Conservation (phyloP, 2,113 vertebrate species). For the Anolis carolinensis region DNA sequence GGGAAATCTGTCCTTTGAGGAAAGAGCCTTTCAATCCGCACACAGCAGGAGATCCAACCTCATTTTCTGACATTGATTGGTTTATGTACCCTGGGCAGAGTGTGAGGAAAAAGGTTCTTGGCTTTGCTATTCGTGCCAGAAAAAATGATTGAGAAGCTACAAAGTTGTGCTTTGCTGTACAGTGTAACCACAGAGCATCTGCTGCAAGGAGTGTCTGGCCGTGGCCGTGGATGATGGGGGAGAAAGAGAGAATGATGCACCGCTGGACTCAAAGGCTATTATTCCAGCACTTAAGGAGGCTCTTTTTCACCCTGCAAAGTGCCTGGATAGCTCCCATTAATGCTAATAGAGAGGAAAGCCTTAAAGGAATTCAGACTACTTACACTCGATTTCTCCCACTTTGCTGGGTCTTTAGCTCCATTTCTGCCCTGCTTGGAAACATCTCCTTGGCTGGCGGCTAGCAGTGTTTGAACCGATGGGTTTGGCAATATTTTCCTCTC, state of each 20-base stretch:
- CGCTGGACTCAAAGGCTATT: neutral
- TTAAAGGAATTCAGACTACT: neutral
- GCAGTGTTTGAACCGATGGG: neutral
- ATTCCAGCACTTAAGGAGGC: neutral
- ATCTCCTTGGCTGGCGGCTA: neutral
- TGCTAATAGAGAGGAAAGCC: neutral
- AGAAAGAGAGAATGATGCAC: fast-evolving
- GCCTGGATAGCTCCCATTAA: neutral
- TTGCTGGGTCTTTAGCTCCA: neutral
- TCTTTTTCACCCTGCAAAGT: neutral
- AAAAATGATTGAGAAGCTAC: neutral
- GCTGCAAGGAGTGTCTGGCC: neutral
- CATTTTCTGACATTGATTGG: neutral
- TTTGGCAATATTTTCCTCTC: too few species aligned
- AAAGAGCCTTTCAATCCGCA: neutral
- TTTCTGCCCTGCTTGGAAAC: neutral
- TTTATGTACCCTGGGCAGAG: neutral
- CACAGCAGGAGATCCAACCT: fast-evolving
- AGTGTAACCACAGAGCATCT: neutral
- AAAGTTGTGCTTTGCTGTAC: neutral
- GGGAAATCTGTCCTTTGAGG: neutral
- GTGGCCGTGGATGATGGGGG: neutral
- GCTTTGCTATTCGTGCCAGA: neutral
- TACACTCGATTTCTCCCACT: neutral
- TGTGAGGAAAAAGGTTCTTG: neutral